Percentiles rank a stretch among this genome's conserved stretches.
Conservation (phyloP, 1,140 invertebrate genomes). For the Anoplolepis gracilipes region DNA sequence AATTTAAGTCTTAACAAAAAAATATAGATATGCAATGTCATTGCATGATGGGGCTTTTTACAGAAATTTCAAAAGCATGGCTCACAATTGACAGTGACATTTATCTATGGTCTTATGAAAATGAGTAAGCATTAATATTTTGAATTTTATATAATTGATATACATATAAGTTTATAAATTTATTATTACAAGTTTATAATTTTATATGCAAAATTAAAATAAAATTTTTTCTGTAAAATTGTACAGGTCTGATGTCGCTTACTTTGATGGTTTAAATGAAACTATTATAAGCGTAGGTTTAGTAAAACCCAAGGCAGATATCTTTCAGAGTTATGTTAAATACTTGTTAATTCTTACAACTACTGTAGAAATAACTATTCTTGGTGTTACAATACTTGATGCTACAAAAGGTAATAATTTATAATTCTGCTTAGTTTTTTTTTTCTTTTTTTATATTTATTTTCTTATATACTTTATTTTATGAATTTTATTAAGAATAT, state of each 20-base stretch:
- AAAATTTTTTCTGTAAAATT: conserved; percentile 27
- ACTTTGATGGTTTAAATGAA: conserved; percentile 96
- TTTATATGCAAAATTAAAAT: conserved; percentile 11
- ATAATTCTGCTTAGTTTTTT: conserved; percentile 46
- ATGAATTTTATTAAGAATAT: conserved; percentile 20
- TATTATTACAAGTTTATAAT: neutral
- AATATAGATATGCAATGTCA: conserved; percentile 95
- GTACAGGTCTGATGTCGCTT: conserved; percentile 93
- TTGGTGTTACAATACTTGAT: conserved; percentile 91
- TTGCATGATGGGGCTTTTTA: conserved; percentile 98
- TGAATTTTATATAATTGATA: conserved; percentile 15
- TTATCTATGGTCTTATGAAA: conserved; percentile 91
- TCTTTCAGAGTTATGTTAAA: conserved; percentile 97
- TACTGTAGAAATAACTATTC: conserved; percentile 96
- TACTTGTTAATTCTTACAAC: conserved; percentile 96
- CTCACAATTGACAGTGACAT: conserved; percentile 99
- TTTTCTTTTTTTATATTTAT: no score
- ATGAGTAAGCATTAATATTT: conserved; percentile 76
- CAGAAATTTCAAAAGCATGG: conserved; percentile 98
- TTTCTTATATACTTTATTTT: conserved; percentile 28
- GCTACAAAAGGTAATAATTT: conserved; percentile 77
- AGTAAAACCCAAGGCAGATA: conserved; percentile 93
- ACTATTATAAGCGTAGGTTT: conserved; percentile 95
- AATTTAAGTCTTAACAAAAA: conserved; percentile 71
- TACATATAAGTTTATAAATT: neutral